Percentiles rank a stretch among this genome's conserved stretches.
These are phyloP conservation scores for Gnathonemus longibarbis DNA, from an alignment of 2,113 vertebrate genomes.

Conservation along the genomic window DNA sequence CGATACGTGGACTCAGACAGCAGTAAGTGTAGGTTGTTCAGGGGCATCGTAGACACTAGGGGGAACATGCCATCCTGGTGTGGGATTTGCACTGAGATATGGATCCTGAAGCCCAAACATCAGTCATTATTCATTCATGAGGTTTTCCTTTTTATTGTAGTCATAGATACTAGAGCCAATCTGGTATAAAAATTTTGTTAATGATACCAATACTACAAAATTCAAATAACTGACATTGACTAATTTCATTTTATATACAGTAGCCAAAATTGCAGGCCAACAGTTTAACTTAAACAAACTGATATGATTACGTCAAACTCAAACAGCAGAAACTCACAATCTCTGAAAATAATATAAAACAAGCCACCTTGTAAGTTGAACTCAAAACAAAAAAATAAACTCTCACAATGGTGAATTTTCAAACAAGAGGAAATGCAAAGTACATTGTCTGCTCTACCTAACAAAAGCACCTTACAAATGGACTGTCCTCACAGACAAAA, in stretches of 20 bases:
- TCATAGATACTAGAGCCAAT: neutral
- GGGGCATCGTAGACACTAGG: conserved; percentile 87
- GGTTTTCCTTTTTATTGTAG: neutral
- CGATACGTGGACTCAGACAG: conserved; percentile 94
- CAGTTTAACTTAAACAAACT: neutral
- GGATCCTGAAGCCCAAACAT: conserved; percentile 68
- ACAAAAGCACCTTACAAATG: neutral
- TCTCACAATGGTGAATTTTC: neutral
- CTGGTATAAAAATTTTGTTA: neutral
- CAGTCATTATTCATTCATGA: neutral
- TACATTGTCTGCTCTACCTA: neutral
- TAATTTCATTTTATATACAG: neutral
- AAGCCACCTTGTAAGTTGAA: neutral
- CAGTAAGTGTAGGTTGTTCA: conserved; percentile 94
- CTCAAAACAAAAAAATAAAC: neutral
- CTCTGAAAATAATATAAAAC: neutral
- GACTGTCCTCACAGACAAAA: neutral
- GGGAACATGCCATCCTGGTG: conserved; percentile 98
- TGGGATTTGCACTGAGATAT: conserved; percentile 96
- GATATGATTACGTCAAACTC: neutral
- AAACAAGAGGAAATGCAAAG: neutral
- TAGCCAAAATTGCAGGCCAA: neutral
- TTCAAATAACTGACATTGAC: neutral
- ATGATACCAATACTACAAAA: neutral
- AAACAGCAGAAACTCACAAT: neutral